These are phyloP conservation scores for Bombus cullumanus DNA, from an alignment of 1,140 invertebrate species.

Conservation along the genomic window DNA sequence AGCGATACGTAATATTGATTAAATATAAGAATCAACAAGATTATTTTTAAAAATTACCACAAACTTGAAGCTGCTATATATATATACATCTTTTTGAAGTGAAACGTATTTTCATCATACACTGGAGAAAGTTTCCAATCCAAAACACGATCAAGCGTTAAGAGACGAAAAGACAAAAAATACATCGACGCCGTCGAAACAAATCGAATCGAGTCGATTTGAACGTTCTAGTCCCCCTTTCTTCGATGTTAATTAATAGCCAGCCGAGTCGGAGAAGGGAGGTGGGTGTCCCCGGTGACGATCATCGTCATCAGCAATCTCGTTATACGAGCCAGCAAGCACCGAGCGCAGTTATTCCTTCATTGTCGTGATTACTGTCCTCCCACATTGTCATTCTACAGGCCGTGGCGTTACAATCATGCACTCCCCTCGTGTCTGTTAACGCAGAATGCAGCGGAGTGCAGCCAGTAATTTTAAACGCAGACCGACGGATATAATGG, in stretches of 20 bases:
- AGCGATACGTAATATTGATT: too few relatives aligned
- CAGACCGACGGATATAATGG: conserved; percentile 30
- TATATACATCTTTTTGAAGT: too few relatives aligned
- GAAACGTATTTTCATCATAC: too few relatives aligned
- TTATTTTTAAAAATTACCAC: too few relatives aligned
- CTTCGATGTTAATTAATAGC: conserved; percentile 29
- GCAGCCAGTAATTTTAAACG: conserved; percentile 37
- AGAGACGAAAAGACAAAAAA: not conserved
- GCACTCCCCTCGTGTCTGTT: conserved; percentile 17
- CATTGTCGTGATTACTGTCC: conserved; percentile 67
- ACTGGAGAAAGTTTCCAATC: too few relatives aligned
- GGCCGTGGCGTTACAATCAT: conserved; percentile 41
- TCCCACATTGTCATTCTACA: conserved; percentile 45
- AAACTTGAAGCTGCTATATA: too few relatives aligned
- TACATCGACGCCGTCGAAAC: not conserved
- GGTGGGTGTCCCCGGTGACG: conserved; percentile 21
- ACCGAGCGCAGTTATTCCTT: conserved; percentile 63
- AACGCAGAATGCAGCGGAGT: not conserved
- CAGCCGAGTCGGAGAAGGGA: not conserved
- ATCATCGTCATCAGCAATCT: conserved; percentile 61
- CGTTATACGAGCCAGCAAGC: conserved; percentile 51
- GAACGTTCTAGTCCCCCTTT: not conserved
- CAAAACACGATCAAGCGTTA: not conserved
- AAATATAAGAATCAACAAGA: too few relatives aligned
- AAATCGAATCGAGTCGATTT: not conserved